A percentile compares a stretch with the other conserved stretches of the same genome.
These are phyloP conservation scores for Formica selysi DNA, from an alignment of 1,140 invertebrate species.

Conservation along the genomic window DNA sequence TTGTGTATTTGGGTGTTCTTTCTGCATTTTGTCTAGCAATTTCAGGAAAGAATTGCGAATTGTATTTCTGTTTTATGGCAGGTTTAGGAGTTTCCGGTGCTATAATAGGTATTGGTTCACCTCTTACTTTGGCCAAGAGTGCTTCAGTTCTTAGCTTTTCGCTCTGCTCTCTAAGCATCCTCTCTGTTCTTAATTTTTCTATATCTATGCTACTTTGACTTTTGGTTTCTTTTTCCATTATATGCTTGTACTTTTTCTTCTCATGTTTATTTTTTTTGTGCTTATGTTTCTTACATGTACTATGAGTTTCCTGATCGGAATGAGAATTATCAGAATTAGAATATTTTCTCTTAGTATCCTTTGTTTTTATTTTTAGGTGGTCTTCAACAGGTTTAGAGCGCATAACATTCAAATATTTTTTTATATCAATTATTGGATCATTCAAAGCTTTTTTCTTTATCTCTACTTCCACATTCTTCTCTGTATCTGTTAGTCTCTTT, in stretches of 20 bases:
- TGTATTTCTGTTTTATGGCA: conserved; percentile 91
- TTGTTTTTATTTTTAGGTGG: conserved; percentile 38
- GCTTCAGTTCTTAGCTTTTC: conserved; percentile 91
- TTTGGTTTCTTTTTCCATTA: conserved; percentile 75
- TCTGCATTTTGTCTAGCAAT: conserved; percentile 93
- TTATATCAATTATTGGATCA: conserved; percentile 93
- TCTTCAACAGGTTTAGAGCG: conserved; percentile 70
- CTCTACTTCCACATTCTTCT: conserved; percentile 87
- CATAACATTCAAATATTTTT: conserved; percentile 86
- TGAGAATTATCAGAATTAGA: conserved; percentile 72
- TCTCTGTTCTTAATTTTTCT: conserved; percentile 92
- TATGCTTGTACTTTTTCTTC: conserved; percentile 82
- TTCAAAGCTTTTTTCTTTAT: conserved; percentile 88
- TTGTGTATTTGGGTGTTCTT: conserved; percentile 74
- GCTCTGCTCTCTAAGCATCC: conserved; percentile 92
- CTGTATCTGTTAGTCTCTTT: conserved; percentile 82
- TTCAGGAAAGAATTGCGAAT: conserved; percentile 97
- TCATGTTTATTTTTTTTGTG: conserved; percentile 85
- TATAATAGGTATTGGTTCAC: conserved; percentile 81
- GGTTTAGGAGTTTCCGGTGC: conserved; percentile 75
- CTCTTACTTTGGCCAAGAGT: conserved; percentile 90
- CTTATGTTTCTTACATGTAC: conserved; percentile 75
- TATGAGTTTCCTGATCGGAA: conserved; percentile 64
- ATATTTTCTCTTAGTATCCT: conserved; percentile 43
- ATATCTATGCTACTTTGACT: conserved; percentile 86